Evolutionary conservation across 2,113 vertebrate species (phyloP).

Genomic region (Rhadina sibilatrix): DNA sequence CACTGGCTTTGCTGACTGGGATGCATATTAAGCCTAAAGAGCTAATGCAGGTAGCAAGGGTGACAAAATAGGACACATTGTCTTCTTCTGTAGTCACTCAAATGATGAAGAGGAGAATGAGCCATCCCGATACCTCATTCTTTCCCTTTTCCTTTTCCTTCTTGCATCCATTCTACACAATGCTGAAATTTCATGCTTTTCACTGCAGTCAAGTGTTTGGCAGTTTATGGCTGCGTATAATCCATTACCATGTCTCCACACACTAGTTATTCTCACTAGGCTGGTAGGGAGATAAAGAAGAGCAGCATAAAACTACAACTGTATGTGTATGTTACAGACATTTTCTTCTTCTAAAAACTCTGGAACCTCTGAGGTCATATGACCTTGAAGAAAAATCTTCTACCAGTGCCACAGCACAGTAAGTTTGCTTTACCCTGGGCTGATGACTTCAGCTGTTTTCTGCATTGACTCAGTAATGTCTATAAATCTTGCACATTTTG

Average conservation of each 20-base stretch:
- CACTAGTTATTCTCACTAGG: neutral
- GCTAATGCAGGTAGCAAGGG: neutral
- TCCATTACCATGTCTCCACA: neutral
- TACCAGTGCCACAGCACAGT: neutral
- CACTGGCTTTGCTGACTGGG: neutral
- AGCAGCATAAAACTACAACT: neutral
- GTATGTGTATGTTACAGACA: rapidly evolving
- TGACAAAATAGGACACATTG: neutral
- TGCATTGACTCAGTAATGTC: neutral
- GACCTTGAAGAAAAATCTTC: slow-evolving; percentile 26
- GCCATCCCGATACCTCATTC: neutral
- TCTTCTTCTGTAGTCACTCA: neutral
- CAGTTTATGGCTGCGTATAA: neutral
- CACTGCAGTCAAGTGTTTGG: neutral
- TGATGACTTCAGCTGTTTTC: neutral
- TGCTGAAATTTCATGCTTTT: neutral
- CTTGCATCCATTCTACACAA: neutral
- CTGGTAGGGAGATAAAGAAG: neutral
- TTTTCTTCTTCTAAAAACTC: neutral
- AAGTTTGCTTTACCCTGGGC: neutral
- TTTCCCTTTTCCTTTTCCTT: neutral
- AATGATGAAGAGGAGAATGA: neutral
- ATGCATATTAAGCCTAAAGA: neutral
- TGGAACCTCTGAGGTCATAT: neutral
- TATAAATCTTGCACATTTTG: neutral